phyloP scores from a whole-genome alignment of 2,888 invertebrate genomes.

The Epiblema foenella region DNA sequence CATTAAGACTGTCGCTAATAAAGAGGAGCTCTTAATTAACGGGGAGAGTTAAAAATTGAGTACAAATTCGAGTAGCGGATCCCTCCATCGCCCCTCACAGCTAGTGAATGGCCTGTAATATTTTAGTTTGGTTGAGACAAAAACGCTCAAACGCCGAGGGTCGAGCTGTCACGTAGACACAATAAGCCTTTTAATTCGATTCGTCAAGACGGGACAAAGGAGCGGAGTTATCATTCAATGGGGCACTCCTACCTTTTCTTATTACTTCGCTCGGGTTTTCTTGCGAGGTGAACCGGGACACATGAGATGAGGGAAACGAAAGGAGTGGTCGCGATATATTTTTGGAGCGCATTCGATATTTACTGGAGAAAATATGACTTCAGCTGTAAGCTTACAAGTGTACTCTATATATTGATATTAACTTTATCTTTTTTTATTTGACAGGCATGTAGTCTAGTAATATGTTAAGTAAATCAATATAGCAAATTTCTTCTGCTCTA shows the following conservation, averaged over 20 bases:
- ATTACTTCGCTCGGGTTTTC: conserved; percentile 80
- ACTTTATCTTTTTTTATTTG: no score
- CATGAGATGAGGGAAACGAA: conserved; percentile 51
- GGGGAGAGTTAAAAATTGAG: conserved; percentile 84
- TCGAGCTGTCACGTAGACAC: conserved; percentile 83
- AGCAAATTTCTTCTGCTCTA: not conserved
- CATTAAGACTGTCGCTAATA: conserved; percentile 83
- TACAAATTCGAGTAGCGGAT: conserved; percentile 83
- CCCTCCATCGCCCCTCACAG: conserved; percentile 66
- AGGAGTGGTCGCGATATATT: conserved; percentile 10
- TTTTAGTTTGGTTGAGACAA: conserved; percentile 85
- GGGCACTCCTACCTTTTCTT: conserved; percentile 84
- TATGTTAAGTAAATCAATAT: no score
- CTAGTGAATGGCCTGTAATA: conserved; percentile 83
- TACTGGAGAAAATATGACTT: not conserved
- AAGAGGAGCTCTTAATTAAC: conserved; percentile 83
- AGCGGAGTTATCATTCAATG: conserved; percentile 84
- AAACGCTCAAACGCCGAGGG: conserved; percentile 69
- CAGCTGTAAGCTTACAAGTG: no score
- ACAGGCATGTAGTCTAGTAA: not conserved
- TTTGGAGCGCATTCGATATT: not conserved
- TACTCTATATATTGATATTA: no score
- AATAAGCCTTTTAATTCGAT: conserved; percentile 86
- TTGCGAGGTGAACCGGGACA: conserved; percentile 69
- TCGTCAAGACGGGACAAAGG: conserved; percentile 85